Evolutionary conservation across 2,888 invertebrate genomes (phyloP).

Genomic region (Rotaria sp.): DNA sequence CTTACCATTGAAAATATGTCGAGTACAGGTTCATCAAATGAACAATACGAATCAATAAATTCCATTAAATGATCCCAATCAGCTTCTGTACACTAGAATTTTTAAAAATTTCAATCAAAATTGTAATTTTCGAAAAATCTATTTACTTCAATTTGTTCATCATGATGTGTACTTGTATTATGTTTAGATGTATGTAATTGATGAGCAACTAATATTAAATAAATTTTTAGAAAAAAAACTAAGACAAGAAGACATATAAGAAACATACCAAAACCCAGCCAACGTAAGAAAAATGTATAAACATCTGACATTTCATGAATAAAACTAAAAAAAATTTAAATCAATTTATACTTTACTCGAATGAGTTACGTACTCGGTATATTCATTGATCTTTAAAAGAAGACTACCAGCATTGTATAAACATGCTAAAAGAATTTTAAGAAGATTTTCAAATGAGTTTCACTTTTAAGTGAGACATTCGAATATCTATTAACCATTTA

Average conservation of each 20-base stretch:
- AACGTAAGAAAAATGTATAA: conserved; percentile 4
- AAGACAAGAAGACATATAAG: neutral
- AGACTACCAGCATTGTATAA: neutral
- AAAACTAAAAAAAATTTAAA: neutral
- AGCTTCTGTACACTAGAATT: conserved; percentile 11
- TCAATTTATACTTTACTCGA: neutral
- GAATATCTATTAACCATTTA: no score
- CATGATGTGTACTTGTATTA: neutral
- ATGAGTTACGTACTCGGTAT: neutral
- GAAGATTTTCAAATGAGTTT: no score
- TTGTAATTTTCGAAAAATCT: neutral
- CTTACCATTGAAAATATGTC: conserved; percentile 27
- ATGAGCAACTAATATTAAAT: neutral
- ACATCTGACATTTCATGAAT: conserved; percentile 29
- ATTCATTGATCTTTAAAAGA: neutral
- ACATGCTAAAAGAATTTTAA: neutral
- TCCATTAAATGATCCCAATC: conserved; percentile 22
- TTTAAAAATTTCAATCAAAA: neutral
- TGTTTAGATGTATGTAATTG: conserved; percentile 3
- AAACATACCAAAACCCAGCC: conserved; percentile 19
- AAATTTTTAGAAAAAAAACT: neutral
- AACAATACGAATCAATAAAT: conserved; percentile 17
- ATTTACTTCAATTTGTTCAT: conserved; percentile 17
- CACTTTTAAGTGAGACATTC: no score
- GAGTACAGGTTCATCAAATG: conserved; percentile 11